Conservation (phyloP, 2,113 vertebrate species). For the Monarcha castaneiventris region DNA sequence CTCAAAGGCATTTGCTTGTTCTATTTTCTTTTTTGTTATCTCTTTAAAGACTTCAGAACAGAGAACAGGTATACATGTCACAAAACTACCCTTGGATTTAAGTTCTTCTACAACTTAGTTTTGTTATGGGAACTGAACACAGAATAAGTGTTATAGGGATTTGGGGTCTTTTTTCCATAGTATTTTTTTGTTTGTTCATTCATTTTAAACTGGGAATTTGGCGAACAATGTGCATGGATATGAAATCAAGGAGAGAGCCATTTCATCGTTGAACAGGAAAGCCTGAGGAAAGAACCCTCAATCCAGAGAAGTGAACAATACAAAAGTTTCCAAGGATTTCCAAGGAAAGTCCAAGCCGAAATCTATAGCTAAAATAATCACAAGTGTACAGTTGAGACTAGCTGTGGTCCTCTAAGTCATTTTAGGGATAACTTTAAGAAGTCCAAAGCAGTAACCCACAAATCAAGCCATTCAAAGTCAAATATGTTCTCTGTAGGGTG, state of each 20-base stretch:
- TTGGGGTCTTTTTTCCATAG: neutral
- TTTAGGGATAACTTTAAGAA: neutral
- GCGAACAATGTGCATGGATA: neutral
- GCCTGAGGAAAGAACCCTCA: neutral
- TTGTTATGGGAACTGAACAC: neutral
- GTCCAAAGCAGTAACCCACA: neutral
- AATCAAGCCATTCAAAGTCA: neutral
- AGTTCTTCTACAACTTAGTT: neutral
- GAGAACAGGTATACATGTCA: neutral
- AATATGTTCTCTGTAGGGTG: neutral
- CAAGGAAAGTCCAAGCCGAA: neutral
- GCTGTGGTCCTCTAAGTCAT: neutral
- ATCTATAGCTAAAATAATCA: neutral
- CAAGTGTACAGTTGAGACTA: neutral
- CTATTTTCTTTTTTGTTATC: neutral
- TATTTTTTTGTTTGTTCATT: neutral
- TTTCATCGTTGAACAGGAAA: neutral
- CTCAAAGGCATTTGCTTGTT: conserved; percentile 8
- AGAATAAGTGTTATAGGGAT: neutral
- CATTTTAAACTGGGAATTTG: neutral
- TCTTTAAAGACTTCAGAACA: neutral
- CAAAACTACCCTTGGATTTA: neutral
- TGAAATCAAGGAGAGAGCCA: neutral
- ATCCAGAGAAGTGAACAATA: neutral
- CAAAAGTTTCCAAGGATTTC: neutral